Evolutionary conservation across 2,797 vertebrate genomes (phyloP), one percentile per base, ranked within the genome.

Genomic region (Anomalospiza imberbis): DNA sequence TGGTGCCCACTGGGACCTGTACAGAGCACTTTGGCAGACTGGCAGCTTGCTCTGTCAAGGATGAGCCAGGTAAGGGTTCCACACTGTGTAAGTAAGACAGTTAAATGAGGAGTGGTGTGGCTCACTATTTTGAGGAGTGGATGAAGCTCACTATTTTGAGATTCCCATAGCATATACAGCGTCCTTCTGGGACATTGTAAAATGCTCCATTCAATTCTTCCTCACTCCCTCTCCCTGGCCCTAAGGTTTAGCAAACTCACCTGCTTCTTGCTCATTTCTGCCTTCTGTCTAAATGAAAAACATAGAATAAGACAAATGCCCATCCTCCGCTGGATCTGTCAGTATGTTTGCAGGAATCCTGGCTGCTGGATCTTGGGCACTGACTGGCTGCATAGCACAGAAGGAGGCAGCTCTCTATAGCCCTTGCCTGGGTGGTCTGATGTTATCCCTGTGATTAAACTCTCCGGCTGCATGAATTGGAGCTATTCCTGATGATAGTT

Each of bases 341-440:
- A 92, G 80, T 74, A 93, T 63, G 62, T 91, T 97, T 97, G 73
- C 88, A 95, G 80, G 76, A 96, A 95, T 83, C 48, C 89, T 93
- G 92, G 85, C 93, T 95, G 93, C 86, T 88, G 45, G 47, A 92
- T 92, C 73, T 70, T 38, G 92, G 94, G 93, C 53, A 92, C 45
- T 63, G 91, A 93, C 92, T 96, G 94, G 72, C 84, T 91, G 57
- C 79, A 72, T 6, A 96, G 66, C 72, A 73, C 58, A 96, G 91
- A 76, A 70, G 81, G 77, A 97, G 92, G 85, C 77, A 96, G 94
- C 70, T 89, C 85, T 12, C 63, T 91, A 87, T 38, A 93, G 82
- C 50, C 81, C 53, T 96, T 32, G 85, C 95, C 97, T 99, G 99
- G 99, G 99, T 99, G 99, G 99, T 99, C 99, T 97, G 95, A 97